phyloP scores from a whole-genome alignment of 92 coral and sea anemone species.

The Micromussa lordhowensis region DNA sequence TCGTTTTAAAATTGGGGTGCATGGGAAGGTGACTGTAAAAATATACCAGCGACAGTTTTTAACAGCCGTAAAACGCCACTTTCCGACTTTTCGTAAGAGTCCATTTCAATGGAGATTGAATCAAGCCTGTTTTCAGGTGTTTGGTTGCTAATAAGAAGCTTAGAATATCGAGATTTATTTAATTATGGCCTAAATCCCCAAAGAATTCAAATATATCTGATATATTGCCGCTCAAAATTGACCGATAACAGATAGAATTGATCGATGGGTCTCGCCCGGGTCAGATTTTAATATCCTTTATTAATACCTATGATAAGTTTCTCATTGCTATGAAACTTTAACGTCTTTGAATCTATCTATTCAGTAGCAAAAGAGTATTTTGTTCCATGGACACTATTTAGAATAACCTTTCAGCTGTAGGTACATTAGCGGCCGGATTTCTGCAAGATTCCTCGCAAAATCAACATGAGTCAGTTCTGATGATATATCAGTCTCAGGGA shows the following conservation, averaged over 20 bases:
- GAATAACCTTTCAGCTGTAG: too few species aligned
- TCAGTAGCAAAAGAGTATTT: not conserved
- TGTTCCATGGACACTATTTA: not conserved
- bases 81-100: not conserved
- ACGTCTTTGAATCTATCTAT: not conserved
- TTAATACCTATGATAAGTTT: too few species aligned
- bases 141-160: conserved; percentile 8
- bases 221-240: conserved; percentile 1
- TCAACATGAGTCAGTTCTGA: not conserved
- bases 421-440: too few species aligned
- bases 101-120: not conserved
- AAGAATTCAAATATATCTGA: not conserved
- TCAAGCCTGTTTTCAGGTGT: not conserved
- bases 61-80: not conserved
- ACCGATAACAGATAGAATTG: conserved; percentile 5
- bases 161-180: not conserved
- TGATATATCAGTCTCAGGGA: not conserved
- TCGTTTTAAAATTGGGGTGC: not conserved
- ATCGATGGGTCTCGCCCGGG: not conserved
- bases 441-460: too few species aligned
- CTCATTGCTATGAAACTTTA: not conserved
- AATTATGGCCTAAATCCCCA: not conserved
- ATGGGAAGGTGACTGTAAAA: not conserved
- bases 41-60: not conserved
- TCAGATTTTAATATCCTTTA: not conserved